Conservation (phyloP, 53 echinoderm and acorn worm genomes). For the Hippasteria phrygiana region DNA sequence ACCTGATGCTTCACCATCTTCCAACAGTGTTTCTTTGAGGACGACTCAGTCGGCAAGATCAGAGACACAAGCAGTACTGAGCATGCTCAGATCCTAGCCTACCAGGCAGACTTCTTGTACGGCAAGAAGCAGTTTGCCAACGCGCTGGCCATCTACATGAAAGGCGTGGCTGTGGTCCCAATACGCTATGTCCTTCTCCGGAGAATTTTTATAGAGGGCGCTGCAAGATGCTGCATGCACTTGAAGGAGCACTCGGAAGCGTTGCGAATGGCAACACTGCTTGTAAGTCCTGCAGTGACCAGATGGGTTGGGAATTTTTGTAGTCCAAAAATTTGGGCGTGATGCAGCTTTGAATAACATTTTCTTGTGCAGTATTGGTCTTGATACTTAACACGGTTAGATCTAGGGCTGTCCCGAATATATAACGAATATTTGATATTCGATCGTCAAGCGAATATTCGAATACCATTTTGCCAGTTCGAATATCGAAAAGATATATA, state of each 20-base stretch:
- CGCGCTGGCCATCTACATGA: slow-evolving; percentile 14
- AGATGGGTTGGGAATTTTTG: too few species aligned
- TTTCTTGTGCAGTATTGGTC: too few species aligned
- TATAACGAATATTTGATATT: too few species aligned
- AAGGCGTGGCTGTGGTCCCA: neutral
- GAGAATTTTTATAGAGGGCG: slow-evolving; percentile 40
- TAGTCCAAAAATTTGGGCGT: too few species aligned
- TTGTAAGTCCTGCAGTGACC: slow-evolving; percentile 43
- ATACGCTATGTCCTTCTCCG: slow-evolving; percentile 28
- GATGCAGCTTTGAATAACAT: too few species aligned
- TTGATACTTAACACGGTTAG: too few species aligned
- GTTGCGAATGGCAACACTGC: slow-evolving; percentile 21
- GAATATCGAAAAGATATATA: too few species aligned
- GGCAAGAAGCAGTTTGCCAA: slow-evolving; percentile 11
- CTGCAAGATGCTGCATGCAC: slow-evolving; percentile 33
- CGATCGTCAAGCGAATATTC: too few species aligned
- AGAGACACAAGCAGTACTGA: neutral
- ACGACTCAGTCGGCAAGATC: neutral
- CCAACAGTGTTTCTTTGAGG: neutral
- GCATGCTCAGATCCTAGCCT: slow-evolving; percentile 31
- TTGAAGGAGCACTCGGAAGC: slow-evolving; percentile 19
- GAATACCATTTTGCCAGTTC: too few species aligned
- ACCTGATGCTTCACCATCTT: neutral
- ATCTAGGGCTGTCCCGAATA: too few species aligned
- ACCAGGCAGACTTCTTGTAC: slow-evolving; percentile 35